Evolutionary conservation across 1,140 invertebrate genomes (phyloP), one percentile per base, ranked within the genome.

Genomic region (Ylistrum balloti): DNA sequence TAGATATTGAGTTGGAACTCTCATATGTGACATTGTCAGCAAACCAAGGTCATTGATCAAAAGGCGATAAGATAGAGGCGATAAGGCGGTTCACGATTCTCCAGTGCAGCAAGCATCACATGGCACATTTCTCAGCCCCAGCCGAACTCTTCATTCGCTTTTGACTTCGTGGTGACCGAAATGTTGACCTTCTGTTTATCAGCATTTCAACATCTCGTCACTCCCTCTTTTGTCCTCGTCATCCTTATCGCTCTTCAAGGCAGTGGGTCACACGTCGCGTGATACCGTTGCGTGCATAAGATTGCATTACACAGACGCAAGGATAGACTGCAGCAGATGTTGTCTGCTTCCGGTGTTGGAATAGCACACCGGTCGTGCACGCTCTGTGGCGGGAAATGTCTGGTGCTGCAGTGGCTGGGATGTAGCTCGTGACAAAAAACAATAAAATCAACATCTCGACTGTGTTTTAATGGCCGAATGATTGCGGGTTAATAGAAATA

Each of bases 121-220:
- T 74, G 56, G 56, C n/a, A 17, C 5, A 74, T 5, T 74, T 74
- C 56, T 74, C 56, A 74, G 56, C 56, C 56, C 56, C 56, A 74
- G 56, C 56, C 56, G 56, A 74, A 74, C 56, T 74, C 22, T 38
- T 38, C 35, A 5, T 38, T 38, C 35, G 35, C 35, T 74, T 74
- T 74, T 28, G 56, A 74, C 56, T 74, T 74, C n/a, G 15, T 74
- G 56, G 56, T 74, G 56, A 74, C 56, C 56, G 56, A 74, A 74
- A 74, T 28, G 56, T 74, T 28, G 22, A n/a, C 1, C 56, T n/a
- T 74, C 5, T 74, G 22, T 74, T 74, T 74, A 74, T 74, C 56
- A 74, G 56, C 22, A 74, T n/a, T 74, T 74, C n/a, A 45, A 74
- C 56, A 74, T 74, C 56, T n/a, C 56, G 56, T 28, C 56, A 74